Percentiles rank a stretch among this genome's conserved stretches.
Conservation (phyloP, 1,140 invertebrate genomes). For the Xylocopa sonorina region DNA sequence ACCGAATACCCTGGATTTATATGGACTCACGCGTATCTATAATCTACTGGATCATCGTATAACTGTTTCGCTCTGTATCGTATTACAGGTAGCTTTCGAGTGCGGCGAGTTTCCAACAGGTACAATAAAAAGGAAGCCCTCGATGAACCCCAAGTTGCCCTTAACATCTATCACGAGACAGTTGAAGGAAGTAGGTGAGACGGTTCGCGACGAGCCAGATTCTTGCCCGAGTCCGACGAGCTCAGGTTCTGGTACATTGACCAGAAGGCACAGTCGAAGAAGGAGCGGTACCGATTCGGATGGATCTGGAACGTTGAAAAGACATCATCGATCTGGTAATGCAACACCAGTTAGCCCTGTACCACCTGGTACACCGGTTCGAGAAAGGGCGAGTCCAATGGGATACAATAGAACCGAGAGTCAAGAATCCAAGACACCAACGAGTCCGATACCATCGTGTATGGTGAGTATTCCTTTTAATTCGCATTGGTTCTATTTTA, state of each 20-base stretch:
- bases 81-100: slow-evolving; percentile 80
- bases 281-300: slow-evolving; percentile 84
- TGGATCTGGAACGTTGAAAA: slow-evolving; percentile 85
- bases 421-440: slow-evolving; percentile 77
- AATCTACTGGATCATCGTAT: too few species aligned
- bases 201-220: slow-evolving; percentile 79
- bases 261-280: slow-evolving; percentile 83
- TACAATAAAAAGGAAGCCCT: slow-evolving; percentile 94
- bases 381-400: slow-evolving; percentile 80
- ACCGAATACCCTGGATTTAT: too few species aligned
- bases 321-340: slow-evolving; percentile 82
- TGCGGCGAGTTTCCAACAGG: slow-evolving; percentile 82
- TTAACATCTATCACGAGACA: slow-evolving; percentile 95
- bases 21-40: too few species aligned
- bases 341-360: slow-evolving; percentile 81
- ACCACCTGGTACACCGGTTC: slow-evolving; percentile 80
- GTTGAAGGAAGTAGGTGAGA: slow-evolving; percentile 91
- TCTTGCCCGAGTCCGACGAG: slow-evolving; percentile 78
- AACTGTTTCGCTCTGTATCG: not conserved
- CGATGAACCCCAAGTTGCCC: slow-evolving; percentile 94
- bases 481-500: too few species aligned
- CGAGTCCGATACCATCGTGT: slow-evolving; percentile 77
- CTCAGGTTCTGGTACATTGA: slow-evolving; percentile 81
- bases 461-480: slow-evolving; percentile 77
- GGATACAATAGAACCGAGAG: slow-evolving; percentile 73